Conservation (phyloP, 2,888 invertebrate species). For the Notodonta ziczac region DNA sequence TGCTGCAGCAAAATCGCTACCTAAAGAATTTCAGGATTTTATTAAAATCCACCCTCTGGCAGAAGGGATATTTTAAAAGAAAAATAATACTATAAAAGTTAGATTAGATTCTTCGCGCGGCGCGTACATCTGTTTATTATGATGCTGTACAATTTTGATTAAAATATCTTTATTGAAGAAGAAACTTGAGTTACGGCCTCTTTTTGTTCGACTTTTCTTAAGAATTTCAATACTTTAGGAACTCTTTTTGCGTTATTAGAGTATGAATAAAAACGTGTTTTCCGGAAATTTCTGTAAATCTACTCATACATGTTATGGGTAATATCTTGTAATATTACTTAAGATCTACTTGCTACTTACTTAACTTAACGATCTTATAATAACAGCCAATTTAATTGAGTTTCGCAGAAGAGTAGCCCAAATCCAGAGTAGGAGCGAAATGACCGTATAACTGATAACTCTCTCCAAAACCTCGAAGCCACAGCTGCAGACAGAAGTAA, state of each 20-base stretch:
- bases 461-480: neutral
- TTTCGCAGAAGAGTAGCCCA: neutral
- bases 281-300: too few species aligned
- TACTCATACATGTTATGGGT: too few species aligned
- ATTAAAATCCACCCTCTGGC: conserved; percentile 33
- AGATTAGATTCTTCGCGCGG: conserved; percentile 27
- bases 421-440: neutral
- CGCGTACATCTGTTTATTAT: conserved; percentile 27
- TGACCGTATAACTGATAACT: conserved; percentile 2
- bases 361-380: neutral
- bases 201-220: neutral
- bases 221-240: neutral
- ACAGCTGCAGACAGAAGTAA: conserved; percentile 1
- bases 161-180: conserved; percentile 11
- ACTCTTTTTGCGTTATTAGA: neutral
- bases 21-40: conserved; percentile 31
- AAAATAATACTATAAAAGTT: conserved; percentile 29
- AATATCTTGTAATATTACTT: too few species aligned
- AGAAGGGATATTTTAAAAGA: conserved; percentile 21
- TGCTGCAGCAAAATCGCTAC: neutral
- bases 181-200: neutral
- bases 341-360: too few species aligned
- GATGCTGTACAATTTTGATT: conserved; percentile 8
- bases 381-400: neutral
- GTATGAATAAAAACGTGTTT: neutral